These are phyloP conservation scores for Oncorhynchus masou DNA, from an alignment of 2,113 vertebrate genomes.

Conservation along the genomic window DNA sequence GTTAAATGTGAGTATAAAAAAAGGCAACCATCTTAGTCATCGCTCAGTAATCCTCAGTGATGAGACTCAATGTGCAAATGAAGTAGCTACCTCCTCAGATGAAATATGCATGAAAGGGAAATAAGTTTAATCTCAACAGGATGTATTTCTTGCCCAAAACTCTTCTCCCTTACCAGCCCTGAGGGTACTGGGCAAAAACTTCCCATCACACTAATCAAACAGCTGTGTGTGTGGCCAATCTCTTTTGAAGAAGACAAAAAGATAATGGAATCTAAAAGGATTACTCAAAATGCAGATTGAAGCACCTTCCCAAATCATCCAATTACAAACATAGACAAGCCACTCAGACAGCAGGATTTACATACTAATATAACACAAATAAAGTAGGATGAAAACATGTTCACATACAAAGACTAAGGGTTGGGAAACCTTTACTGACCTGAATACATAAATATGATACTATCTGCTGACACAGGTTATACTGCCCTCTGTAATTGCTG, in stretches of 20 bases:
- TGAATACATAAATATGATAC: slow-evolving; percentile 34
- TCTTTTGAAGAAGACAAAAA: neutral
- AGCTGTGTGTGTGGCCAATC: neutral
- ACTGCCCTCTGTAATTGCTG: slow-evolving; percentile 36
- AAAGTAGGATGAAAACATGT: neutral
- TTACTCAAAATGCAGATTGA: neutral
- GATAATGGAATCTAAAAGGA: slow-evolving; percentile 9
- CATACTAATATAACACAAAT: neutral
- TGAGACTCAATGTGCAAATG: slow-evolving; percentile 27
- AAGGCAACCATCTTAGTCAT: slow-evolving; percentile 45
- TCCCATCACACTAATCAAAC: slow-evolving; percentile 29
- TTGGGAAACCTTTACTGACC: neutral
- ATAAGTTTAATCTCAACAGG: too few relatives aligned
- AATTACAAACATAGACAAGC: neutral
- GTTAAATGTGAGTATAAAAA: slow-evolving; percentile 49
- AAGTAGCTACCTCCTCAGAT: slow-evolving; percentile 16
- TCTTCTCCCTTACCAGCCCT: slow-evolving; percentile 17
- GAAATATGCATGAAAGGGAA: slow-evolving; percentile 21
- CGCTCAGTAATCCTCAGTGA: slow-evolving; percentile 52
- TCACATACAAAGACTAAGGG: slow-evolving; percentile 10
- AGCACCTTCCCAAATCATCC: slow-evolving; percentile 7
- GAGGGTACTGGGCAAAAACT: slow-evolving; percentile 28
- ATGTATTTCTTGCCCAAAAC: neutral
- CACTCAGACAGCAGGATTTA: neutral
- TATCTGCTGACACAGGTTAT: slow-evolving; percentile 50